These are phyloP conservation scores for Popillia japonica DNA, from an alignment of 1,140 invertebrate genomes.

Conservation along the genomic window DNA sequence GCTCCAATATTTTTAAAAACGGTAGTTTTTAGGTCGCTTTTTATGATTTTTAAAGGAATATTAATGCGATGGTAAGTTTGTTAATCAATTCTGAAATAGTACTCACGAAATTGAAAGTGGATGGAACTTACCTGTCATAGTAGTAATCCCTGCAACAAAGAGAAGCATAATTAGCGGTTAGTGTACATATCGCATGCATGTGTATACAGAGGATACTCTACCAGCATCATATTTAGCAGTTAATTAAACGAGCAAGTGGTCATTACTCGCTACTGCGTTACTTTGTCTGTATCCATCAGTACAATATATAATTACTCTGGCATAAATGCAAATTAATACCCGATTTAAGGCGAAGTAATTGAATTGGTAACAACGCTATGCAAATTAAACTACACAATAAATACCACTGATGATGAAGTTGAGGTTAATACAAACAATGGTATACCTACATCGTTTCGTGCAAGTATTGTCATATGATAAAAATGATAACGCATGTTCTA, in stretches of 20 bases:
- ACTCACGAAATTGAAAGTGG: no score
- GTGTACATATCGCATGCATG: background rate
- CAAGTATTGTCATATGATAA: no score
- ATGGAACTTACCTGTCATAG: slow-evolving; percentile 66
- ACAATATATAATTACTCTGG: background rate
- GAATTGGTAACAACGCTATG: background rate
- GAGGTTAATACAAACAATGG: background rate
- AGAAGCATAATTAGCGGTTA: slow-evolving; percentile 47
- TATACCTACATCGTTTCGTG: no score
- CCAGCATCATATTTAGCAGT: background rate
- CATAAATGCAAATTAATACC: slow-evolving; percentile 1
- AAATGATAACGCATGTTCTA: no score
- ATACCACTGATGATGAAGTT: background rate
- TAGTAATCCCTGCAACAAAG: slow-evolving; percentile 68
- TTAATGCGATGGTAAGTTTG: no score
- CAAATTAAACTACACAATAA: background rate
- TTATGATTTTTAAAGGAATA: no score
- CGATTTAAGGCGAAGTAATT: slow-evolving; percentile 6
- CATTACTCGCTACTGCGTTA: background rate
- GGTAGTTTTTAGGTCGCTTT: no score
- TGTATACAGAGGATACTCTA: background rate
- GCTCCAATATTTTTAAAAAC: no score
- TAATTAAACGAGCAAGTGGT: slow-evolving; percentile 15
- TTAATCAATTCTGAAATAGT: no score
- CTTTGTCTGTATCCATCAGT: background rate